Evolutionary conservation across 2,888 invertebrate species (phyloP), one percentile per base, ranked within the genome.

Genomic region (Rhagonycha fulva): DNA sequence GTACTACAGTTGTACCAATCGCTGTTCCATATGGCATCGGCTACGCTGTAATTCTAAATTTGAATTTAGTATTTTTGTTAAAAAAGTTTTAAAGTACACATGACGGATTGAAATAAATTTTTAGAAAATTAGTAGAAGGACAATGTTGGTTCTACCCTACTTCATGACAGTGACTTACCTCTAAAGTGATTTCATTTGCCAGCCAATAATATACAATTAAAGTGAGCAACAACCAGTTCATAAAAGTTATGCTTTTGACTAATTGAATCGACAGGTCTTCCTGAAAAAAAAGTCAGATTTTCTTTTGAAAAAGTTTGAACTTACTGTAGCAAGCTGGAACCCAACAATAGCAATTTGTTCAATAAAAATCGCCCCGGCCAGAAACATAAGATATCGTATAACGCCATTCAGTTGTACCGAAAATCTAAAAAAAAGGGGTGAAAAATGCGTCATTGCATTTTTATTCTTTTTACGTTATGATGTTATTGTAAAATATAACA

Each of bases 281-380:
- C 28, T 28, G 2, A 28, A 28, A 28, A 9, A 9, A 9, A 28
- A 0, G 2, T 28, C 0, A 2, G 9, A 0, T 7, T 28, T 28
- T 9, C n/a, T n/a, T n/a, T n/a, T n/a, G n/a, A n/a, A n/a, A 9
- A 9, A 2, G 9, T 28, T 28, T 5, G 19, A 30, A 61, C 73
- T 68, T 73, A 82, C 83, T 47, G 81, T 79, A 19, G 81, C 80
- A 28, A 83, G 76, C 80, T 82, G 81, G 76, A 83, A 80, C n/a
- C 82, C 80, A 60, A 82, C 72, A 9, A 80, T 79, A 14, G 80
- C 80, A 75, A 82, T 80, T 80, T 83, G 82, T 68, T 83, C 68
- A 9, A 83, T 81, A 71, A 82, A 82, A 28, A 82, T 80, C 14
- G 80, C 71, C 77, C 83, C 83, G 79, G 83, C 84, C 61, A 84